Percentiles rank a stretch among this genome's conserved stretches.
Conservation (phyloP, 1,140 invertebrate genomes). For the Triops longicaudatus region DNA sequence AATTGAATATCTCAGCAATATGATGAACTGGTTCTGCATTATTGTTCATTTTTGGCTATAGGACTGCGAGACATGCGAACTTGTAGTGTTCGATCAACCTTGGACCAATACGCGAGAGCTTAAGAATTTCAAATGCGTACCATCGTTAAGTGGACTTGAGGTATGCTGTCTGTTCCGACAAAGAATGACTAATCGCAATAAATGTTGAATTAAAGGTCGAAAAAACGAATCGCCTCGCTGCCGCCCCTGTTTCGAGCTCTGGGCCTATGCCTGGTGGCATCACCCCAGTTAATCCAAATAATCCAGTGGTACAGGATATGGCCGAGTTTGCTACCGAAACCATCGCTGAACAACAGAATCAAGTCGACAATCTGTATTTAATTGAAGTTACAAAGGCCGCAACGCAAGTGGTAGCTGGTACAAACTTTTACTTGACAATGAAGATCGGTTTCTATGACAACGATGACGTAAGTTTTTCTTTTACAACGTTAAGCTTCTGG, state of each 20-base stretch:
- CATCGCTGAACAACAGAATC: neutral
- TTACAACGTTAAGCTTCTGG: no score
- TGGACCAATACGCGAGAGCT: neutral
- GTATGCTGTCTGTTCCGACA: neutral
- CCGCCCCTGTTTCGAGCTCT: neutral
- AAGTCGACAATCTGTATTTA: neutral
- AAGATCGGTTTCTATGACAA: no score
- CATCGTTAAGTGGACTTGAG: no score
- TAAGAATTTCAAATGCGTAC: no score
- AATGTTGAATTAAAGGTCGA: no score
- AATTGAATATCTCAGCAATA: no score
- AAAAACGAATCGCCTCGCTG: no score
- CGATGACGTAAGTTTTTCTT: neutral
- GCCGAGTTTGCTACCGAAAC: neutral
- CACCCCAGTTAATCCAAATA: neutral
- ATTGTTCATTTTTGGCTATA: neutral
- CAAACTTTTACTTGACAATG: neutral
- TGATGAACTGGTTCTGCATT: no score
- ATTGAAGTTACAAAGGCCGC: neutral
- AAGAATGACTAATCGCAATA: no score
- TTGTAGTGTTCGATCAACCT: slow-evolving; percentile 14
- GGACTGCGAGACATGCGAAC: neutral
- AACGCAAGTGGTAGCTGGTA: neutral
- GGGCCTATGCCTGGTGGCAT: neutral
- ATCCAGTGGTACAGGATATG: neutral